Evolutionary conservation across 2,113 vertebrate species (phyloP), one percentile per base, ranked within the genome.

Genomic region (Spheniscus mendiculus): DNA sequence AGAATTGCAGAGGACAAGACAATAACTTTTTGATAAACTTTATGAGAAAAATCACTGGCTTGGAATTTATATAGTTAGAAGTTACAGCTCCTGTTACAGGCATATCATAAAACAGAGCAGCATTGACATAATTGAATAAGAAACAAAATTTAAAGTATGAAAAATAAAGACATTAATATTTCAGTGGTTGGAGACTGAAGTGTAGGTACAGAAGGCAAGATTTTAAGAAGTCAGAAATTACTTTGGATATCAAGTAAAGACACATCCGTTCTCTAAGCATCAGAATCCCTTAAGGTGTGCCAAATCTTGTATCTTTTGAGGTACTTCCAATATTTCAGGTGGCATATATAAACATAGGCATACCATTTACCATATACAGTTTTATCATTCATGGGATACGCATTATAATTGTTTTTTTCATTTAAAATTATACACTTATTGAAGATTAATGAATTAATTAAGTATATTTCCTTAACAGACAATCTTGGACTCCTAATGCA

Each of bases 391-490:
- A 42, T 42, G 42, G 14, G 42, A 42, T 42, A 42, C 1, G 3
- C 14, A 42, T 42, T 42, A 42, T 42, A 42, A 42, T 29, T 42
- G 10, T 8, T 76, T 56, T 65, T 32, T 36, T 65, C 0, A 20
- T 63, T 71, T 82, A 10, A 79, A 92, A 42, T 66, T 0, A 34
- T n/a, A 10, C 10, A 36, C 2, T 50, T 76, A 9, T 5, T 65
- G n/a, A 94, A 84, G 21, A 79, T 67, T 52, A 71, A 65, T 53
- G 10, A 86, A 58, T 15, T 44, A 34, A 62, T 15, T 27, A 81
- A 36, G 3, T 85, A 5, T 56, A 26, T 95, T 94, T 89, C 45
- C 32, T 61, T 85, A 79, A 95, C 90, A 98, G 98, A 69, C 95
- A 89, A 5, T 83, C 92, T 49, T 91, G 94, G 44, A 69, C 91